These are phyloP conservation scores for Apamea anceps DNA, from an alignment of 2,888 invertebrate genomes.

Conservation along the genomic window DNA sequence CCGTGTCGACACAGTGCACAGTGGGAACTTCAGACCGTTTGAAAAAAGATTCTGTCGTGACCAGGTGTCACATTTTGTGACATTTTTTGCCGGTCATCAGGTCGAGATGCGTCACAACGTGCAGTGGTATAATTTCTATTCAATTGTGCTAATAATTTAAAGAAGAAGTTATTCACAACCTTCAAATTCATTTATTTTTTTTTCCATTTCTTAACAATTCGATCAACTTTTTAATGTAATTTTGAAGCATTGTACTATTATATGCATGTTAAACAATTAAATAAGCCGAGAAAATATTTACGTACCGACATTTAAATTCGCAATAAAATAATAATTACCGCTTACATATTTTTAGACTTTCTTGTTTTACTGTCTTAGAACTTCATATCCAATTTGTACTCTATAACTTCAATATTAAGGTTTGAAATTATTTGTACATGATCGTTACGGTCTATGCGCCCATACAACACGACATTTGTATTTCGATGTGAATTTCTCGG, in stretches of 20 bases:
- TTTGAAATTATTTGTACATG: conserved; percentile 54
- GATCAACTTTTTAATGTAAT: not conserved
- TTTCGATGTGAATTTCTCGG: conserved; percentile 83
- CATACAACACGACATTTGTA: conserved; percentile 78
- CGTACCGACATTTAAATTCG: conserved; percentile 27
- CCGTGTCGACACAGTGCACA: conserved; percentile 64
- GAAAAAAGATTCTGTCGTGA: conserved; percentile 78
- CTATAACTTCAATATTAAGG: conserved; percentile 46
- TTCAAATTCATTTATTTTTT: not conserved
- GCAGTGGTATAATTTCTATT: conserved; percentile 27
- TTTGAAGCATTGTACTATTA: conserved; percentile 30
- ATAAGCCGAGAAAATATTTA: conserved; percentile 30
- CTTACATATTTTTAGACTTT: conserved; percentile 58
- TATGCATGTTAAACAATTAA: conserved; percentile 48
- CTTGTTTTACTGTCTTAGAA: conserved; percentile 24
- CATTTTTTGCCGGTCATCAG: conserved; percentile 71
- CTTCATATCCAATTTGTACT: conserved; percentile 37
- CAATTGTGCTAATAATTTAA: conserved; percentile 5
- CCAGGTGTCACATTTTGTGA: conserved; percentile 73
- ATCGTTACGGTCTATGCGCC: conserved; percentile 75
- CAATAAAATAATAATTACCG: conserved; percentile 58
- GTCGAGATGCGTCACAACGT: conserved; percentile 44
- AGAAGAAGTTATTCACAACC: not conserved
- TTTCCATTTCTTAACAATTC: not conserved
- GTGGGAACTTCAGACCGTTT: conserved; percentile 71